Evolutionary conservation across 35 echinoderm and acorn worm genomes (phyloP).

Genomic region (Patiria miniata): DNA sequence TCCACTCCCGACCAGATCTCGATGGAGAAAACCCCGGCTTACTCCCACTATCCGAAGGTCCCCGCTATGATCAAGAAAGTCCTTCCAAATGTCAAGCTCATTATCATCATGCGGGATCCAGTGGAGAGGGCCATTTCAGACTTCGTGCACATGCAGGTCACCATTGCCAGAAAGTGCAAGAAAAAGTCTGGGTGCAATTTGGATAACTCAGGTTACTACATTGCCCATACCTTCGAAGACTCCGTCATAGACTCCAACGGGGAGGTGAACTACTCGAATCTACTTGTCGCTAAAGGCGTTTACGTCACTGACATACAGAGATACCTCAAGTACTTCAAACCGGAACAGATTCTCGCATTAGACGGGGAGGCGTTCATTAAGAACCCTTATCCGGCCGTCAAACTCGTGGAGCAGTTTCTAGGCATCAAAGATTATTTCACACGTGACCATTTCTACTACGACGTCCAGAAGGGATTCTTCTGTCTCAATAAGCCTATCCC

Average conservation of each 20-base stretch:
- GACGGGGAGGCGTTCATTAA: conserved; percentile 60
- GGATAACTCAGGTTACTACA: conserved; percentile 25
- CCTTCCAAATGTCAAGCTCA: conserved; percentile 29
- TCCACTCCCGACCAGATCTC: conserved; percentile 30
- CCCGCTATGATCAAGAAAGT: not conserved
- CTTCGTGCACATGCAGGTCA: conserved; percentile 52
- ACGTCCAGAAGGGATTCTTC: conserved; percentile 73
- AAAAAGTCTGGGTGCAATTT: not conserved
- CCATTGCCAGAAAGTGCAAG: not conserved
- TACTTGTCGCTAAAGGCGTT: conserved; percentile 62
- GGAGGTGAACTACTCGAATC: conserved; percentile 53
- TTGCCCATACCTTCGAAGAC: conserved; percentile 73
- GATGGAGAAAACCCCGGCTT: conserved; percentile 67
- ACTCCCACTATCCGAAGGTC: conserved; percentile 2
- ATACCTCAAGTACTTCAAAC: conserved; percentile 65
- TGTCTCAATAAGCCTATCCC: conserved; percentile 55
- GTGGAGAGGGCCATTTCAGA: conserved; percentile 67
- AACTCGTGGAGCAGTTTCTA: conserved; percentile 68
- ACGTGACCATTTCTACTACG: conserved; percentile 67
- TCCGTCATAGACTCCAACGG: conserved; percentile 65
- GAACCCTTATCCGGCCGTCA: conserved; percentile 45
- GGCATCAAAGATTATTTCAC: conserved; percentile 59
- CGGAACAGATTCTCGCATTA: conserved; percentile 58
- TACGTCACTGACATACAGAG: conserved; percentile 62
- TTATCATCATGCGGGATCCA: conserved; percentile 71